Evolutionary conservation across 2,888 invertebrate genomes (phyloP).

Genomic region (Apamea anceps): DNA sequence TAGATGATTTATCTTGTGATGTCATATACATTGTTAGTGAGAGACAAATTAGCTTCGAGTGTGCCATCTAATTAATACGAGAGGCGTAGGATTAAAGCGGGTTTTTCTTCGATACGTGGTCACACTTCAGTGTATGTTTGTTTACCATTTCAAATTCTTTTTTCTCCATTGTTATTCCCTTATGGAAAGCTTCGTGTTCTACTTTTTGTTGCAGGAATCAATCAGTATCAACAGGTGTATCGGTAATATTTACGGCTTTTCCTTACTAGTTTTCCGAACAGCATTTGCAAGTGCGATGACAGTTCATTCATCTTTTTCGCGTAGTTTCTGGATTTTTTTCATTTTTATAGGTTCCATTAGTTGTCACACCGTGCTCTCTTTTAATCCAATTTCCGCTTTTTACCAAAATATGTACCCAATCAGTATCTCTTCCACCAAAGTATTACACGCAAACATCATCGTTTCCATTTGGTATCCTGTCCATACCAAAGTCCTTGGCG

Average conservation of each 20-base stretch:
- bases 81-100: constrained; percentile 59
- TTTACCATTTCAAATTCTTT: constrained; percentile 46
- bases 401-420: background rate
- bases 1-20: constrained; percentile 60
- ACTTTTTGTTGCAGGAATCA: constrained; percentile 40
- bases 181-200: constrained; percentile 14
- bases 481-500: constrained; percentile 51
- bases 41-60: constrained; percentile 61
- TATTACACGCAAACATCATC: background rate
- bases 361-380: background rate
- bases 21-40: constrained; percentile 53
- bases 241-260: constrained; percentile 11
- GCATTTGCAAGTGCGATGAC: background rate
- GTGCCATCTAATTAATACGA: constrained; percentile 58
- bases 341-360: background rate
- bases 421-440: background rate
- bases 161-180: constrained; percentile 34
- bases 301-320: background rate
- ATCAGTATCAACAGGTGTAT: constrained; percentile 35
- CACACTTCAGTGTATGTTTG: constrained; percentile 50
- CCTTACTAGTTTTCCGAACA: background rate
- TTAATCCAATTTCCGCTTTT: background rate
- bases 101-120: constrained; percentile 54
- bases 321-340: too few relatives aligned
- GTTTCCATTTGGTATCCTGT: constrained; percentile 6